Percentiles rank a stretch among this genome's conserved stretches.
phyloP scores from a whole-genome alignment of 2,113 vertebrate species.

The Thamnophis sirtalis region DNA sequence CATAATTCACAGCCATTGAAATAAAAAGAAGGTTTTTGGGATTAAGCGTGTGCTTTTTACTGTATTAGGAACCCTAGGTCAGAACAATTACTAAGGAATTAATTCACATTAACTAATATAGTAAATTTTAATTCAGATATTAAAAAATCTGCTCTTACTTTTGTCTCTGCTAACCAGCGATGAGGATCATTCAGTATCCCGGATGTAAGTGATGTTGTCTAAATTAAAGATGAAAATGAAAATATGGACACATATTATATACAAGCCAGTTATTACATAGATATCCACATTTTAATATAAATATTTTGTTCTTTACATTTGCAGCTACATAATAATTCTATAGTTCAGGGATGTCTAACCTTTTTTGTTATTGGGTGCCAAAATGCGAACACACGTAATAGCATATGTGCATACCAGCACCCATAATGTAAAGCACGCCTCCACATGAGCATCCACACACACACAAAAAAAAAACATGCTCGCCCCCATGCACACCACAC shows the following conservation, averaged over 20 bases:
- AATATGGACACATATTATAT: background rate
- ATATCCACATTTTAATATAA: background rate
- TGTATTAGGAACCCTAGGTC: too few relatives aligned
- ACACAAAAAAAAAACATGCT: too few relatives aligned
- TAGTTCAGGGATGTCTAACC: background rate
- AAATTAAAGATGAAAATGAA: background rate
- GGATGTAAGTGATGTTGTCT: slow-evolving; percentile 81
- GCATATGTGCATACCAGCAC: too few relatives aligned
- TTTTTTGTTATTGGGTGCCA: too few relatives aligned
- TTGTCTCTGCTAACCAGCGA: slow-evolving; percentile 90
- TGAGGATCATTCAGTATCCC: slow-evolving; percentile 81
- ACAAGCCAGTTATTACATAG: background rate
- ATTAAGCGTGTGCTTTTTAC: too few relatives aligned
- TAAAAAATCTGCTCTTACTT: slow-evolving; percentile 74
- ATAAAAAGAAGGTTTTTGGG: too few relatives aligned
- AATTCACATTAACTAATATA: background rate
- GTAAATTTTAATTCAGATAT: background rate
- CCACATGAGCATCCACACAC: too few relatives aligned
- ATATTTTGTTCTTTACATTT: background rate
- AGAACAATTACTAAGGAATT: background rate
- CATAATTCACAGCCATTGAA: too few relatives aligned
- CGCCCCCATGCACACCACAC: too few relatives aligned
- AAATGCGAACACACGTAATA: too few relatives aligned
- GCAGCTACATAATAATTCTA: background rate
- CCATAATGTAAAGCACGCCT: too few relatives aligned